Evolutionary conservation across 2,888 invertebrate genomes (phyloP).

Genomic region (Tortricodes alternella): DNA sequence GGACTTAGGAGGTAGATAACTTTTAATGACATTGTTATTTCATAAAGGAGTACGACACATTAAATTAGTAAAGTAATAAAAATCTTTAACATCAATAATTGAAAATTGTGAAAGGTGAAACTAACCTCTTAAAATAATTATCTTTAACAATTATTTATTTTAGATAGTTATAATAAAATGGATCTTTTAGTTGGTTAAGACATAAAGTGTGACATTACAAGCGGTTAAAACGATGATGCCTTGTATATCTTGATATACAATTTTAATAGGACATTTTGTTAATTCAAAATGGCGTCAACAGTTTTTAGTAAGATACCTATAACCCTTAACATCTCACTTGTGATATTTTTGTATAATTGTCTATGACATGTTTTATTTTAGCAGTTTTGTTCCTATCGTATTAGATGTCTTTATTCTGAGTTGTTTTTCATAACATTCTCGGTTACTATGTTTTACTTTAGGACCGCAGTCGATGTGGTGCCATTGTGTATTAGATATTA

Average conservation of each 20-base stretch:
- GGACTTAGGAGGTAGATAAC: conserved; percentile 6
- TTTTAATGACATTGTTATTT: conserved; percentile 7
- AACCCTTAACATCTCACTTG: conserved; percentile 41
- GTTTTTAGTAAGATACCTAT: conserved; percentile 21
- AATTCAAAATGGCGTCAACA: conserved; percentile 4
- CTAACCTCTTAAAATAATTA: conserved; percentile 3
- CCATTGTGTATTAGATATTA: conserved; percentile 55
- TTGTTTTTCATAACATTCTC: conserved; percentile 35
- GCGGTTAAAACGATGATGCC: too few species aligned
- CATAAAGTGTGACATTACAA: neutral
- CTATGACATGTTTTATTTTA: conserved; percentile 37
- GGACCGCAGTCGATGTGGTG: conserved; percentile 41
- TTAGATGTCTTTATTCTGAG: conserved; percentile 42
- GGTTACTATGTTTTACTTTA: conserved; percentile 36
- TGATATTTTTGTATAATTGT: conserved; percentile 49
- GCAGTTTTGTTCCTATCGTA: conserved; percentile 50
- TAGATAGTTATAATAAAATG: conserved; percentile 14
- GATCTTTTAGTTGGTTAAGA: conserved; percentile 14
- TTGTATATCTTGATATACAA: too few species aligned
- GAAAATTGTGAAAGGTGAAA: neutral
- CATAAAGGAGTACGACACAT: neutral
- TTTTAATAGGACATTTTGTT: conserved; percentile 12
- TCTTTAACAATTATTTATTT: conserved; percentile 19
- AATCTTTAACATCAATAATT: neutral
- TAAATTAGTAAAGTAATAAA: neutral